phyloP scores from a whole-genome alignment of 2,113 vertebrate species.

The Jacana jacana region DNA sequence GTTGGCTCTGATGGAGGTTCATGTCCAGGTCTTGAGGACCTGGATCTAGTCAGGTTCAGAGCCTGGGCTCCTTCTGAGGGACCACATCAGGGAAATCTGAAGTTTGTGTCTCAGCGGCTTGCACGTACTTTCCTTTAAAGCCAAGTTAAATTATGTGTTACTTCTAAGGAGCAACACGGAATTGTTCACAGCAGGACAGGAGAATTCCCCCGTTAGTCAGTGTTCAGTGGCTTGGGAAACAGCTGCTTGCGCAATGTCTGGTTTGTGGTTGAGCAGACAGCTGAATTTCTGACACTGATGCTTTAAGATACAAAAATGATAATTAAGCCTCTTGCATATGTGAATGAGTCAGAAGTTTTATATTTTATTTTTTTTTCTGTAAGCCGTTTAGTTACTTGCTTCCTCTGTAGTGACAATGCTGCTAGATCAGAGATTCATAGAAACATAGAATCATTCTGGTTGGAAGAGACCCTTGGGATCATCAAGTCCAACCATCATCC shows the following conservation, averaged over 20 bases:
- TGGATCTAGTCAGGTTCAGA: neutral
- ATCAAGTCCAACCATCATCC: too few species aligned
- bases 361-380: neutral
- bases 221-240: slow-evolving; percentile 36
- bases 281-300: slow-evolving; percentile 26
- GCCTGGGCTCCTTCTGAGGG: neutral
- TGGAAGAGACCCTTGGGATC: too few species aligned
- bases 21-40: neutral
- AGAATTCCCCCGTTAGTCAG: neutral
- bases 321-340: slow-evolving; percentile 25
- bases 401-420: neutral
- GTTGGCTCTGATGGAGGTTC: neutral
- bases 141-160: slow-evolving; percentile 3
- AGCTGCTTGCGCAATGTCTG: slow-evolving; percentile 18
- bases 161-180: neutral
- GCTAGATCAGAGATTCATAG: too few species aligned
- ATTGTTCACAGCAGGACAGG: slow-evolving; percentile 25
- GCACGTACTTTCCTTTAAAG: neutral
- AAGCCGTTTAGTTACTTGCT: neutral
- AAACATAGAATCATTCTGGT: too few species aligned
- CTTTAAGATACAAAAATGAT: slow-evolving; percentile 9
- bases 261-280: slow-evolving; percentile 16
- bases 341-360: slow-evolving; percentile 13
- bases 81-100: neutral
- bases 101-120: neutral